phyloP scores from a whole-genome alignment of 2,888 invertebrate species.

The Gortyna flavago region DNA sequence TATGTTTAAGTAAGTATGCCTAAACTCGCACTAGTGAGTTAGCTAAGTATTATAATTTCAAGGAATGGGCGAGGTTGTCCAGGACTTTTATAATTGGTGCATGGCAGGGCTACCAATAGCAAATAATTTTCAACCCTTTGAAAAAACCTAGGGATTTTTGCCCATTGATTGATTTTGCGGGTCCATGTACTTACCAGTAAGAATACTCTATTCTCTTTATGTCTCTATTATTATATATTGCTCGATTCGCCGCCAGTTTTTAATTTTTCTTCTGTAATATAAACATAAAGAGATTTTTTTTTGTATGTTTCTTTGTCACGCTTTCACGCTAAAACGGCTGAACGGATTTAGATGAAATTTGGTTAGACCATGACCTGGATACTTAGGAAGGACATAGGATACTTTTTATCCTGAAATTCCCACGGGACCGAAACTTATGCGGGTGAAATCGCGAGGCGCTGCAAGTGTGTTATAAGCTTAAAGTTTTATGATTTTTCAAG shows the following conservation, averaged over 20 bases:
- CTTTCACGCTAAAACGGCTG: not conserved
- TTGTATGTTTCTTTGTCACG: not conserved
- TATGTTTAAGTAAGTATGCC: not conserved
- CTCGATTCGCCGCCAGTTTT: not conserved
- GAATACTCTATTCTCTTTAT: not conserved
- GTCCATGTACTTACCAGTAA: not conserved
- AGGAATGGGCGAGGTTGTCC: not conserved
- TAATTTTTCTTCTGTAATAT: not conserved
- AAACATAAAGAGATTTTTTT: not conserved
- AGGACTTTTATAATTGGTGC: not conserved
- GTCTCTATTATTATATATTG: not conserved
- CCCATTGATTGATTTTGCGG: not conserved
- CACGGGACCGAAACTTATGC: not conserved
- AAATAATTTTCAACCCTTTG: too few species aligned
- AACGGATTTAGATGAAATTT: not conserved
- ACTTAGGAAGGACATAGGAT: not conserved
- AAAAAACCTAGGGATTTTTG: too few species aligned
- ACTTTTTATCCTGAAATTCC: not conserved
- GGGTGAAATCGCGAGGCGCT: not conserved
- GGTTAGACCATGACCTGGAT: not conserved
- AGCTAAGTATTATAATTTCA: conserved; percentile 4
- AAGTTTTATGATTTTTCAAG: conserved; percentile 52
- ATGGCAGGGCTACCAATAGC: too few species aligned
- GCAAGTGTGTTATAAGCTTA: conserved; percentile 2
- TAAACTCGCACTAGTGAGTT: not conserved